phyloP scores from a whole-genome alignment of 2,797 vertebrate species.

The Megalops cyprinoides region DNA sequence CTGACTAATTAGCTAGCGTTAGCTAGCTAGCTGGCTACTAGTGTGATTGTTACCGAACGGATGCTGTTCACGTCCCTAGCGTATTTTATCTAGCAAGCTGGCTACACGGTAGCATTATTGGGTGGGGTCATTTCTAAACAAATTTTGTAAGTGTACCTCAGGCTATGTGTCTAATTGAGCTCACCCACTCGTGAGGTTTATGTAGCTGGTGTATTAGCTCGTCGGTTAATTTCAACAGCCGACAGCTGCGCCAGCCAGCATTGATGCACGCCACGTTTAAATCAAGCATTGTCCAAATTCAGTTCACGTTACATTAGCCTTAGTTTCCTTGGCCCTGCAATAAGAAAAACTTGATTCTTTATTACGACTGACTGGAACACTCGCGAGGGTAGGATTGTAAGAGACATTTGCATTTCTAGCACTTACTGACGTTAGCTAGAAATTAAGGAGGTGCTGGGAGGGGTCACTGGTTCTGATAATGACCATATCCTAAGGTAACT shows the following conservation, averaged over 20 bases:
- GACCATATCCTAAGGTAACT: constrained; percentile 23
- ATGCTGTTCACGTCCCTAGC: background rate
- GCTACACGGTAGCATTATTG: constrained; percentile 38
- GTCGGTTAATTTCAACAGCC: too few relatives aligned
- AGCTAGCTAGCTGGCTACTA: background rate
- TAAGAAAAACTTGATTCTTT: too few relatives aligned
- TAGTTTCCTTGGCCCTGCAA: too few relatives aligned
- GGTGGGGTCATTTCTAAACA: constrained; percentile 62
- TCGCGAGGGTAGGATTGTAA: too few relatives aligned
- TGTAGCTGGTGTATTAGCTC: constrained; percentile 32
- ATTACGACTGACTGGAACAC: too few relatives aligned
- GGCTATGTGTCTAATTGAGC: constrained; percentile 24
- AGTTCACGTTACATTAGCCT: background rate
- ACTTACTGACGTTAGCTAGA: background rate
- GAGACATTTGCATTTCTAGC: background rate
- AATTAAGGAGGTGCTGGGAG: constrained; percentile 20
- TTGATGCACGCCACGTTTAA: background rate
- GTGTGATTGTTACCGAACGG: background rate
- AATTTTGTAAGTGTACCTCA: constrained; percentile 15
- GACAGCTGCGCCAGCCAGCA: background rate
- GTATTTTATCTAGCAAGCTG: background rate
- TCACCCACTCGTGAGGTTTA: constrained; percentile 29
- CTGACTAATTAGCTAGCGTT: background rate
- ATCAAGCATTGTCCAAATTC: background rate
- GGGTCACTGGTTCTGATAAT: constrained; percentile 18